A percentile compares a stretch with the other conserved stretches of the same genome.
phyloP scores from a whole-genome alignment of 2,797 vertebrate genomes.

The Hemitrygon akajei region DNA sequence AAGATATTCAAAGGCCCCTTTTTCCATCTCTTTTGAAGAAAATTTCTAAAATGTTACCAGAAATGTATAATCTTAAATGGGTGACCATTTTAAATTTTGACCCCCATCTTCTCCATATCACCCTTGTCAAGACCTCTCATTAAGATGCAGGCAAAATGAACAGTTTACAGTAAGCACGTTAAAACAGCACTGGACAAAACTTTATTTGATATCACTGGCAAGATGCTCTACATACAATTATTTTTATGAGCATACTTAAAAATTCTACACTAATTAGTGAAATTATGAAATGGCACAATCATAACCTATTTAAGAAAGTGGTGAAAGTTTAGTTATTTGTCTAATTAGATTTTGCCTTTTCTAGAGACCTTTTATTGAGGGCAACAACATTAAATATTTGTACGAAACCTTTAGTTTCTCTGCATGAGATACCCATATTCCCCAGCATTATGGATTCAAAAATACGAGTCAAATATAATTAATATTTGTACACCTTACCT shows the following conservation, averaged over 20 bases:
- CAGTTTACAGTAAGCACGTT: background rate
- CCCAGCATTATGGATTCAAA: slow-evolving; percentile 29
- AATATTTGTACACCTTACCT: slow-evolving; percentile 56
- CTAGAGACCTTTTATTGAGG: background rate
- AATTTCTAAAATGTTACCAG: too few species aligned
- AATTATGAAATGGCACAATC: background rate
- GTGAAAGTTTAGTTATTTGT: background rate
- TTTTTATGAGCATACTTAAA: background rate
- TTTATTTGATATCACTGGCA: background rate
- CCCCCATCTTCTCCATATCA: too few species aligned
- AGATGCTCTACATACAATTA: background rate
- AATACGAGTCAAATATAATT: background rate
- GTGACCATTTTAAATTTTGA: too few species aligned
- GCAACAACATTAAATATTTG: background rate
- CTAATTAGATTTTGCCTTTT: background rate
- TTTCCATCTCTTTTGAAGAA: too few species aligned
- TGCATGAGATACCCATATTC: background rate
- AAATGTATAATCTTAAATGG: too few species aligned
- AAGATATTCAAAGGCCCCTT: too few species aligned
- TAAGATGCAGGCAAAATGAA: background rate
- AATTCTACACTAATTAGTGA: background rate
- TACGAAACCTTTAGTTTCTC: background rate
- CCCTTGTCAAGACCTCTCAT: background rate
- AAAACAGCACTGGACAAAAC: background rate
- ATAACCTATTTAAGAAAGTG: background rate